Evolutionary conservation across 2,797 vertebrate species (phyloP), one percentile per base, ranked within the genome.

Genomic region (Girardinus metallicus): DNA sequence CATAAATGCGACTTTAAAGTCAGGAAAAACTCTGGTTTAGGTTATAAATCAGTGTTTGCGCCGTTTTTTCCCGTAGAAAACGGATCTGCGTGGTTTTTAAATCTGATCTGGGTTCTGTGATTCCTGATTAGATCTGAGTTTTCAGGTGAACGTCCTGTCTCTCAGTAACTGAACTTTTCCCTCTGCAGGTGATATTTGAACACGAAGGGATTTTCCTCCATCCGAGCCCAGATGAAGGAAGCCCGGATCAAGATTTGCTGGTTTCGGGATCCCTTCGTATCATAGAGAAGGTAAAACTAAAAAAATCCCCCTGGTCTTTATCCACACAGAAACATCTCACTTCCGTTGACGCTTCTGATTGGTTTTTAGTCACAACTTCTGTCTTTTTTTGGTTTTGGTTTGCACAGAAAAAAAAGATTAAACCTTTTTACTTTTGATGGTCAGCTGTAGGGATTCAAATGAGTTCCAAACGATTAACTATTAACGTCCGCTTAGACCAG

Each of bases 141-240:
- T 46, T 18, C 29, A 34, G n/a, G 43, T 46, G n/a, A 31, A 10
- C 8, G n/a, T 73, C 9, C 9, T 16, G 44, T 49, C 7, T 31
- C 16, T 21, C n/a, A 47, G 29, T 43, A 1, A 55, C 46, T 9
- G 73, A 8, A 5, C 71, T n/a, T 0, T 77, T 4, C n/a, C 29
- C 10, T 83, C 18, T 82, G 89, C 94, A 99, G 98, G 89, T 99
- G 85, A 34, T 97, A 57, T 98, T 97, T 93, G 97, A 99, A 89
- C 97, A 97, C 23, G 97, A 98, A 83, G 98, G 98, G 13, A 96
- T 99, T 76, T 99, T 97, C 91, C 97, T 99, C 91, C 98, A 98
- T 85, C 95, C 96, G 5, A 95, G 94, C 80, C 93, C 91, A 21
- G 96, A 96, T 76, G 97, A 97, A 80, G 95, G 94, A 23, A 95